phyloP scores from a whole-genome alignment of 2,888 invertebrate species.

The Catocala sponsa region DNA sequence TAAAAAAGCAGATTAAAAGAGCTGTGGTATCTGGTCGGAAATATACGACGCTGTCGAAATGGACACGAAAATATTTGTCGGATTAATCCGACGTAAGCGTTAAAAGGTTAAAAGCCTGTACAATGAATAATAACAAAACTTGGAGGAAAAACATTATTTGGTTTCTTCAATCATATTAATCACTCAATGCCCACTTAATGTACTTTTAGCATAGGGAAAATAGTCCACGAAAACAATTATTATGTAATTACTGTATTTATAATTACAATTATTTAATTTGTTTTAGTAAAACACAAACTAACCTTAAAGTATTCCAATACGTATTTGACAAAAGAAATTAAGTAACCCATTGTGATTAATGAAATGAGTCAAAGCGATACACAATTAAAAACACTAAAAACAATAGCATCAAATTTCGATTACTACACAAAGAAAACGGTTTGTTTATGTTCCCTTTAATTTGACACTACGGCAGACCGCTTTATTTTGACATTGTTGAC shows the following conservation, averaged over 20 bases:
- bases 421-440: constrained; percentile 26
- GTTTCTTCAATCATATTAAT: constrained; percentile 9
- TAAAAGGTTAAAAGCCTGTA: neutral
- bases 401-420: neutral
- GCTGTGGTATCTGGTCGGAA: too few relatives aligned
- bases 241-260: neutral
- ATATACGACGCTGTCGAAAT: too few relatives aligned
- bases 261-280: neutral
- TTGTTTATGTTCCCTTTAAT: constrained; percentile 19
- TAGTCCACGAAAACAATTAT: constrained; percentile 7
- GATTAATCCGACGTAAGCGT: too few relatives aligned
- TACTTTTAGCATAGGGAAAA: constrained; percentile 17
- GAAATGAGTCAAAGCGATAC: neutral
- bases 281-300: constrained; percentile 26
- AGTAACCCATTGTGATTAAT: constrained; percentile 52
- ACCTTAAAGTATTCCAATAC: constrained; percentile 58
- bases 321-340: constrained; percentile 51
- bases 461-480: constrained; percentile 26
- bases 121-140: neutral
- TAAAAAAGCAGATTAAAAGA: too few relatives aligned
- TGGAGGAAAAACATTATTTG: constrained; percentile 9
- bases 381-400: neutral
- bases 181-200: constrained; percentile 22
- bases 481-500: constrained; percentile 41
- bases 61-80: too few relatives aligned